A percentile compares a stretch with the other conserved stretches of the same genome.
Evolutionary conservation across 2,113 vertebrate genomes (phyloP).

Genomic region (Microcebus ravelobensis): DNA sequence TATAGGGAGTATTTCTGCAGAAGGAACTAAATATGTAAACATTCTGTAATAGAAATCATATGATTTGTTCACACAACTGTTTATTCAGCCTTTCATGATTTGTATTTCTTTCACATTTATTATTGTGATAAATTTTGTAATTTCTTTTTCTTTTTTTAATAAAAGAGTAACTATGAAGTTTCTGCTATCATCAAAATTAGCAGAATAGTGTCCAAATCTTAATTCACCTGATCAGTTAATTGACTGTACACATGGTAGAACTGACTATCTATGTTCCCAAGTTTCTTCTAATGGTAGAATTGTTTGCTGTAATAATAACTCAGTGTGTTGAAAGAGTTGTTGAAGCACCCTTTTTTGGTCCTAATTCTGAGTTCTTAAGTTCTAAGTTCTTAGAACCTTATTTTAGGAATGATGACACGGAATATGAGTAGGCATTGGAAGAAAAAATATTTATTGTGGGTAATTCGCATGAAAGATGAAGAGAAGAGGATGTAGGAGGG

Average conservation of each 20-base stretch:
- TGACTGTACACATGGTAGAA: not conserved
- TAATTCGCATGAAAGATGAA: not conserved
- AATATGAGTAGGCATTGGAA: not conserved
- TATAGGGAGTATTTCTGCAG: not conserved
- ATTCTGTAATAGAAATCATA: not conserved
- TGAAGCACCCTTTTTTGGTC: not conserved
- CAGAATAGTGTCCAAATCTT: not conserved
- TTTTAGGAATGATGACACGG: not conserved
- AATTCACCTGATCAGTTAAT: not conserved
- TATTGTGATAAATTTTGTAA: not conserved
- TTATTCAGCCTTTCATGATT: not conserved
- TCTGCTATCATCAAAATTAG: not conserved
- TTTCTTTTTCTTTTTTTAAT: not conserved
- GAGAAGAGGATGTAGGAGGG: rapidly evolving
- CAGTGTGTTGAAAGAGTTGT: not conserved
- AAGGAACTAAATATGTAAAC: not conserved
- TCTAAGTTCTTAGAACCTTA: not conserved
- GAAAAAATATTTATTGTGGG: not conserved
- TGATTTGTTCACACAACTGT: not conserved
- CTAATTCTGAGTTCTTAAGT: conserved; percentile 25
- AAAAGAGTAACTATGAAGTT: not conserved
- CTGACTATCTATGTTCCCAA: not conserved
- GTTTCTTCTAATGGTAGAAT: not conserved
- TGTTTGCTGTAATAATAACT: not conserved
- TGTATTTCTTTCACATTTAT: not conserved